Base-by-base conservation (phyloP, 1,140 invertebrate genomes). In the Stegodyphus mimosarum region DNA sequence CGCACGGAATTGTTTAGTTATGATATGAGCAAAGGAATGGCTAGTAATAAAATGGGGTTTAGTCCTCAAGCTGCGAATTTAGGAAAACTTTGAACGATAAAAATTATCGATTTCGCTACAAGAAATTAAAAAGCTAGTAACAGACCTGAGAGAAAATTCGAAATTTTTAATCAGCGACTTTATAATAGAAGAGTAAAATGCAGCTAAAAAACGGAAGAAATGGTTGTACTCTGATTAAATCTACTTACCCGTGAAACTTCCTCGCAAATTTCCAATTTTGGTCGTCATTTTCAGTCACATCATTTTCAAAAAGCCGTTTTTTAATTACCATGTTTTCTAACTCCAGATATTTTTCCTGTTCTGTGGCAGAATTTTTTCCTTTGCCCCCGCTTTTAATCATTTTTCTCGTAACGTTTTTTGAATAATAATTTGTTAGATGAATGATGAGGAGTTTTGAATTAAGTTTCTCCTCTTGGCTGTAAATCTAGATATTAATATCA, bases 161-260 rank as follows among this genome's bases (percentile, higher is more conserved):
- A 51, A 50, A 78, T 67, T 69, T 78, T 78, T 78, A 78, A 78
- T 78, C 76, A 78, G 63, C 13, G 55, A 60, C 48, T 78, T 52
- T 67, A 78, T 78, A 66, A 78, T 67, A 78, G 64, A 78, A 64
- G 60, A 76, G 50, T 50, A 76, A 64, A 63, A 53, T 17, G 49
- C 18, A 10, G 49, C n/a, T 7, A 17, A 78, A 67, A 78, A 73
- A 73, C 9, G 13, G n/a, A 75, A 60, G 51, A 50, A 49, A 50
- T 49, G 49, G 11, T 48, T 48, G n/a, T 50, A 52, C 48, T 69
- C 76, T 78, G 76, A 78, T 76, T 76, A 76, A 76, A 76, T 76
- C 74, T 76, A 76, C 74, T 78, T 67, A 78, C 76, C 49, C 76
- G 64, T 78, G 67, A 78, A 78, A 78, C 64, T 49, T 51, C 55